These are phyloP conservation scores for Zoanthus sociatus DNA, from an alignment of 92 coral and sea anemone genomes.

Conservation along the genomic window DNA sequence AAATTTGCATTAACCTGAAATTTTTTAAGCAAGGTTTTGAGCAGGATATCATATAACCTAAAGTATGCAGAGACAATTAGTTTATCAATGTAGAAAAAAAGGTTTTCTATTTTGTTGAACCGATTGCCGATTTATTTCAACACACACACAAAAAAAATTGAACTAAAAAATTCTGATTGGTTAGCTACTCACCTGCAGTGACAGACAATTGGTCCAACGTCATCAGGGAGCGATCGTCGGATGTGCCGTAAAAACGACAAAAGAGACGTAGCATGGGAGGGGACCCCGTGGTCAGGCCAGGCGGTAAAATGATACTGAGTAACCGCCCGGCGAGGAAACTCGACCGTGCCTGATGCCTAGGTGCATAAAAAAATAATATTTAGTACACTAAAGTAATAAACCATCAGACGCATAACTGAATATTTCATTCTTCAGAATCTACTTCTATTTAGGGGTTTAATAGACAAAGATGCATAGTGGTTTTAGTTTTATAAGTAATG, in stretches of 20 bases:
- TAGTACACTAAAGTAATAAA: neutral
- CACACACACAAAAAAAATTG: no score
- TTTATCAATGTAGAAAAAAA: no score
- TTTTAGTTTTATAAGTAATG: no score
- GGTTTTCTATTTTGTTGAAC: no score
- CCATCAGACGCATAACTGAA: neutral
- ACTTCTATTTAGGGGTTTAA: no score
- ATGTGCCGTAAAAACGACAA: slow-evolving; percentile 80
- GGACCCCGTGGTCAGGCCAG: slow-evolving; percentile 96
- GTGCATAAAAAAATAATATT: neutral
- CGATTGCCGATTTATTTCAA: no score
- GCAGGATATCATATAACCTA: no score
- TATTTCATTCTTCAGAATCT: no score
- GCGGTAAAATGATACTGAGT: slow-evolving; percentile 89
- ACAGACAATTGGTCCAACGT: slow-evolving; percentile 81
- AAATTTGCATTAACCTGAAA: no score
- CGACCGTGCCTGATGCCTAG: slow-evolving; percentile 67
- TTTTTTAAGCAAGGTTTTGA: no score
- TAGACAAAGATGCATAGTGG: no score
- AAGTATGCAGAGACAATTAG: no score
- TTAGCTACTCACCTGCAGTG: slow-evolving; percentile 76
- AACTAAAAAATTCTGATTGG: neutral
- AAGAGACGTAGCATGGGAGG: slow-evolving; percentile 87
- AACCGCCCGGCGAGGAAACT: slow-evolving; percentile 75
- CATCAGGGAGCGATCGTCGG: slow-evolving; percentile 71